phyloP scores from a whole-genome alignment of 2,113 vertebrate genomes.

The Semnornis frantzii region DNA sequence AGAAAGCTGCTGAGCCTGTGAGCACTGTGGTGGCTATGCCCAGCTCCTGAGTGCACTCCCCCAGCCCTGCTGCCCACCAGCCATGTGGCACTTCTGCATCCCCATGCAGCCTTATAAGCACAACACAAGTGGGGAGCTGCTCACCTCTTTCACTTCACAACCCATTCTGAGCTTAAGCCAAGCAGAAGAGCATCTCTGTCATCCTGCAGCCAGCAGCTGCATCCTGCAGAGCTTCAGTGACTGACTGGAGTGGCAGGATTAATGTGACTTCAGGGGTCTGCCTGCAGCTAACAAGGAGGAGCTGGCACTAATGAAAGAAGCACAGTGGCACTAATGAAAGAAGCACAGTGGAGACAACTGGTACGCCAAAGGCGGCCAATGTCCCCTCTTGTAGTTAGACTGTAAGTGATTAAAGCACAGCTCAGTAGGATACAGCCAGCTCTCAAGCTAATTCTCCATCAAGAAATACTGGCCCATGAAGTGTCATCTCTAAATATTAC shows the following conservation, averaged over 20 bases:
- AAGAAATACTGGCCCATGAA: not conserved
- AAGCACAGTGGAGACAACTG: not conserved
- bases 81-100: accelerated
- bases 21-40: accelerated
- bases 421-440: not conserved
- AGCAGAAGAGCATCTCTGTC: not conserved
- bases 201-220: not conserved
- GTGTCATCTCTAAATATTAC: not conserved
- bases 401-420: conserved; percentile 3
- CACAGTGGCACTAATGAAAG: conserved; percentile 2
- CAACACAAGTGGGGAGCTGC: accelerated
- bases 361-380: not conserved
- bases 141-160: not conserved
- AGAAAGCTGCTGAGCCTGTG: not conserved
- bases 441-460: not conserved
- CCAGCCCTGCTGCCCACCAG: not conserved
- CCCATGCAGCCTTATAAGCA: not conserved
- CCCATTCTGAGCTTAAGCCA: not conserved
- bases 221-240: not conserved
- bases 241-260: conserved; percentile 15
- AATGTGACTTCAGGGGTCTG: conserved; percentile 12
- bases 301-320: conserved; percentile 5
- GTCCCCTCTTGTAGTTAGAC: not conserved
- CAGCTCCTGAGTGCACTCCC: accelerated
- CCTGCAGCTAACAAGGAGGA: not conserved